Conservation (phyloP, 2,113 vertebrate species). For the Vimba vimba region DNA sequence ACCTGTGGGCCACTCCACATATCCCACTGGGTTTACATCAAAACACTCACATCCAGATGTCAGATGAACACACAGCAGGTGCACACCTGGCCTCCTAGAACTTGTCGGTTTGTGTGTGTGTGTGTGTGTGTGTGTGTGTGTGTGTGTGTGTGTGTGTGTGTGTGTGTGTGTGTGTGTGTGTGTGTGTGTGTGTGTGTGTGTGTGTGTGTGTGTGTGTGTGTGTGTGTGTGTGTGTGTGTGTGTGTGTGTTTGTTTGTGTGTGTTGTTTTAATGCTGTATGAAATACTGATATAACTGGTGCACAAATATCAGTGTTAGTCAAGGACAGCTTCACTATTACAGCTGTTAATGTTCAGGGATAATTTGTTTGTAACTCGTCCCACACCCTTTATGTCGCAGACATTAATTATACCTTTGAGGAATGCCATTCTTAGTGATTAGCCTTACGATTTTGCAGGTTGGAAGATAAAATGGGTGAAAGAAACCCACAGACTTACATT, state of each 20-base stretch:
- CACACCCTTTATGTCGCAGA: background rate
- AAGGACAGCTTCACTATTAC: background rate
- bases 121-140: no score
- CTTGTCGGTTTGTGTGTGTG: background rate
- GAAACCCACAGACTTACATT: background rate
- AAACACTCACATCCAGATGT: conserved; percentile 18
- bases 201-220: no score
- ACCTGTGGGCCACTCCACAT: conserved; percentile 18
- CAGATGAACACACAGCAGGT: conserved; percentile 21
- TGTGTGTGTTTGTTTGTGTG: background rate
- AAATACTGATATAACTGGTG: background rate
- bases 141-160: no score
- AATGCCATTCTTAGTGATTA: background rate
- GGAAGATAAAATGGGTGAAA: background rate
- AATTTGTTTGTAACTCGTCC: background rate
- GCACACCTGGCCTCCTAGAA: background rate
- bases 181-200: no score
- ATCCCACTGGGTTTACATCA: conserved; percentile 37
- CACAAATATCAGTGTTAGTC: background rate
- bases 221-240: no score
- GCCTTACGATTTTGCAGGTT: background rate
- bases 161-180: no score
- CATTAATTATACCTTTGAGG: background rate
- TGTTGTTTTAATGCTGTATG: background rate
- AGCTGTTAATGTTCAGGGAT: background rate